A percentile compares a stretch with the other conserved stretches of the same genome.
These are phyloP conservation scores for Elymnias hypermnestra DNA, from an alignment of 1,140 invertebrate species.

Conservation along the genomic window DNA sequence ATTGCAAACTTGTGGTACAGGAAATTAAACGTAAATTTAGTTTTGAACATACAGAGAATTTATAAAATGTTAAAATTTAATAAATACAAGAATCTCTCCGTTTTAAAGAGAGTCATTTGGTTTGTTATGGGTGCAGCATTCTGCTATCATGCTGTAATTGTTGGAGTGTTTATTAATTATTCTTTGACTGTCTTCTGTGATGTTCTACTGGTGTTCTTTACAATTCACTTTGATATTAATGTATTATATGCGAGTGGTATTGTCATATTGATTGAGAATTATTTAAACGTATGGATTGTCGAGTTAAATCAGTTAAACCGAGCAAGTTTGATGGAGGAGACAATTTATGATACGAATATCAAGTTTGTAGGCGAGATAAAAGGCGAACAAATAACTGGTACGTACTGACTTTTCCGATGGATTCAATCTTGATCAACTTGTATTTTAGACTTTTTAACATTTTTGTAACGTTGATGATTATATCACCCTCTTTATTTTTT, in stretches of 20 bases:
- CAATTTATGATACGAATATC: background rate
- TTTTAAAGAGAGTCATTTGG: constrained; percentile 4
- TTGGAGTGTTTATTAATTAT: background rate
- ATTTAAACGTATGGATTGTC: constrained; percentile 4
- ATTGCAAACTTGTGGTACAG: background rate
- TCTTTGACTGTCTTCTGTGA: background rate
- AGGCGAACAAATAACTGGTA: background rate
- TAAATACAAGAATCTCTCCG: background rate
- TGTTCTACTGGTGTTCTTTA: background rate
- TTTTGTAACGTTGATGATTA: too few relatives aligned
- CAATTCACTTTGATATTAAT: constrained; percentile 10
- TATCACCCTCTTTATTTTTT: too few relatives aligned
- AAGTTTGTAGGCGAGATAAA: background rate
- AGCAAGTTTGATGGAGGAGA: background rate
- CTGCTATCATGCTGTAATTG: background rate
- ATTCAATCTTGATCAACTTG: too few relatives aligned
- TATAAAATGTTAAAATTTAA: constrained; percentile 10
- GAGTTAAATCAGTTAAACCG: background rate
- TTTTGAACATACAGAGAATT: constrained; percentile 14
- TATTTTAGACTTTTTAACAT: too few relatives aligned
- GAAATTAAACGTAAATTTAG: constrained; percentile 1
- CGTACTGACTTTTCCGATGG: too few relatives aligned
- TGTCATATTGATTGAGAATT: background rate
- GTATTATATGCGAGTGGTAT: constrained; percentile 11
- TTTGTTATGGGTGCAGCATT: background rate